Evolutionary conservation across 1,140 invertebrate species (phyloP), one percentile per base, ranked within the genome.

Genomic region (Drosophila arizonae): DNA sequence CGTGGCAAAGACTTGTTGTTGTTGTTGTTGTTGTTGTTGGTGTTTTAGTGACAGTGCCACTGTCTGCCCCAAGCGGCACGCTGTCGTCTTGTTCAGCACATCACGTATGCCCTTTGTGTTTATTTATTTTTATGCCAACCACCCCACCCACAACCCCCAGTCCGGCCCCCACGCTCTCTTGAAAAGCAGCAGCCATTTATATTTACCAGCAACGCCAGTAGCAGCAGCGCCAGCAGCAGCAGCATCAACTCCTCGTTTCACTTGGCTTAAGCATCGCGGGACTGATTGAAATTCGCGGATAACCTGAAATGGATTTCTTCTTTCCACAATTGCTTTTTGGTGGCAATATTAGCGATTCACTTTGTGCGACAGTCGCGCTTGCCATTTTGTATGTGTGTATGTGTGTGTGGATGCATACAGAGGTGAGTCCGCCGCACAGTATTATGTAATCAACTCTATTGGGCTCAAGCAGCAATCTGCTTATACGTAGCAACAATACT

Each of bases 321-420:
- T 81, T 68, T 87, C 89, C 85, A 77, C 85, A 90, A 90, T 90
- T 90, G 88, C 85, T 90, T 90, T 90, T 90, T 86, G 88, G 88
- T 80, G 85, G 89, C 88, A 87, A 89, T 87, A 79, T 89, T 77
- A 76, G 75, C 60, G 64, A 82, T 82, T 85, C 77, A 86, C 85
- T 82, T 79, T 76, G 67, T 64, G 48, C 45, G 24, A 15, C 43
- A 4, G 10, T 39, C 36, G 6, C 36, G 11, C 10, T 39, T 36
- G 33, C 2, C 33, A 36, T 24, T 24, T 24, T 24, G 21, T 24
- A 24, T 24, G 21, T 24, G 21, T 24, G 21, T 24, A 24, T 24
- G 21, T 24, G 21, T 24, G 21, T 24, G 21, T 24, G 21, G 21
- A 24, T 24, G 21, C 21, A 3, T 24, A 24, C 21, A 24, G 21